Evolutionary conservation across 1,140 invertebrate species (phyloP).

Genomic region (Solen grandis): DNA sequence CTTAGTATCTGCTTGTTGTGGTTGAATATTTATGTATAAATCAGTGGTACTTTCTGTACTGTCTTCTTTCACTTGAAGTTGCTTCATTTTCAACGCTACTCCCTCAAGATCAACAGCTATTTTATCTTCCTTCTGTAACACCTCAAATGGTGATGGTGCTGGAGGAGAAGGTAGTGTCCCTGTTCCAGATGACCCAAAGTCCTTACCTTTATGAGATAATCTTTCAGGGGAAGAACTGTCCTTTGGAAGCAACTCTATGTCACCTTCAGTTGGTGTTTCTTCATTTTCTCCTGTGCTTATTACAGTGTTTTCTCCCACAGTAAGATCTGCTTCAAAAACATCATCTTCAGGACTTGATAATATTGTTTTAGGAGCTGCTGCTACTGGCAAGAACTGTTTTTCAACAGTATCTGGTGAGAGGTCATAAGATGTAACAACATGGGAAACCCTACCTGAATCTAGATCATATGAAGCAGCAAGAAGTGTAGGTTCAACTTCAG

Average conservation of each 20-base stretch:
- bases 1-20: too few relatives aligned
- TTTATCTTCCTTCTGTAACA: constrained; percentile 23
- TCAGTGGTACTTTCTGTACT: constrained; percentile 43
- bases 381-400: constrained; percentile 72
- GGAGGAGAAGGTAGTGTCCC: constrained; percentile 70
- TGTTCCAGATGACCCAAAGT: constrained; percentile 54
- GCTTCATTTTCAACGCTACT: constrained; percentile 62
- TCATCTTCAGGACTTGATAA: constrained; percentile 81
- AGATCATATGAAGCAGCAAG: constrained; percentile 80
- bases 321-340: constrained; percentile 82
- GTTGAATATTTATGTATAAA: too few relatives aligned
- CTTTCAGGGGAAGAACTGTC: constrained; percentile 27
- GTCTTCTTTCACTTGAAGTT: constrained; percentile 28
- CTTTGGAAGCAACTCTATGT: constrained; percentile 45
- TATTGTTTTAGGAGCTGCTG: constrained; percentile 75
- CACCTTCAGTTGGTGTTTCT: constrained; percentile 51
- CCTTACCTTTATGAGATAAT: constrained; percentile 41
- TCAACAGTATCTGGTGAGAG: constrained; percentile 79
- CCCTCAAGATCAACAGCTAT: constrained; percentile 63
- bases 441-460: constrained; percentile 78
- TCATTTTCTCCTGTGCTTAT: constrained; percentile 23
- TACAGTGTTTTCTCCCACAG: constrained; percentile 35
- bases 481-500: constrained; percentile 78
- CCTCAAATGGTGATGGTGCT: constrained; percentile 67
- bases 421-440: constrained; percentile 78